Percentiles rank a stretch among this genome's conserved stretches.
Evolutionary conservation across 2,888 invertebrate species (phyloP).

Genomic region (Melanotus villosus): DNA sequence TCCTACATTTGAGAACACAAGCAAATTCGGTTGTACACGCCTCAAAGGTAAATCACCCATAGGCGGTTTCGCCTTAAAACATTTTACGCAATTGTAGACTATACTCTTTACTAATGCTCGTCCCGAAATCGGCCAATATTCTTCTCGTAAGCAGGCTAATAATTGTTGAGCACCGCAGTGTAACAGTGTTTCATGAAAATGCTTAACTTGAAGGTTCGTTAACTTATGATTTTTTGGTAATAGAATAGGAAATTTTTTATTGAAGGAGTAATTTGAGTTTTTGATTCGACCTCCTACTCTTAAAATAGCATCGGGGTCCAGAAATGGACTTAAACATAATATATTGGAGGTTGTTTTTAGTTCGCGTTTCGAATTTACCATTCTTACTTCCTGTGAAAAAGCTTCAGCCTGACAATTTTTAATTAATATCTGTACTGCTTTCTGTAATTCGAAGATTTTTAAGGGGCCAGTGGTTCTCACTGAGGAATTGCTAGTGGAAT

Average conservation of each 20-base stretch:
- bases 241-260: not conserved
- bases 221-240: not conserved
- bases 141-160: no score
- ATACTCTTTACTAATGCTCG: not conserved
- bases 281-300: not conserved
- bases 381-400: not conserved
- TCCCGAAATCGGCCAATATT: no score
- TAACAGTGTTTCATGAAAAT: no score
- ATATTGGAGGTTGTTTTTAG: not conserved
- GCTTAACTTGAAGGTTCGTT: no score
- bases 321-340: not conserved
- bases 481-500: no score
- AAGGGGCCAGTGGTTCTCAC: not conserved
- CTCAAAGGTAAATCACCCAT: slow-evolving; percentile 42
- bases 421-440: not conserved
- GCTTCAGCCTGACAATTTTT: not conserved
- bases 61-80: not conserved
- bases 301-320: not conserved
- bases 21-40: slow-evolving; percentile 29
- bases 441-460: not conserved
- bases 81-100: no score
- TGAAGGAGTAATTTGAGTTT: not conserved
- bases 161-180: no score
- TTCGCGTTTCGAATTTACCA: not conserved
- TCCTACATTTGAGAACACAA: slow-evolving; percentile 44